Percentiles rank a stretch among this genome's conserved stretches.
phyloP scores from a whole-genome alignment of 1,140 invertebrate species.

The Scaptomyza pallida region DNA sequence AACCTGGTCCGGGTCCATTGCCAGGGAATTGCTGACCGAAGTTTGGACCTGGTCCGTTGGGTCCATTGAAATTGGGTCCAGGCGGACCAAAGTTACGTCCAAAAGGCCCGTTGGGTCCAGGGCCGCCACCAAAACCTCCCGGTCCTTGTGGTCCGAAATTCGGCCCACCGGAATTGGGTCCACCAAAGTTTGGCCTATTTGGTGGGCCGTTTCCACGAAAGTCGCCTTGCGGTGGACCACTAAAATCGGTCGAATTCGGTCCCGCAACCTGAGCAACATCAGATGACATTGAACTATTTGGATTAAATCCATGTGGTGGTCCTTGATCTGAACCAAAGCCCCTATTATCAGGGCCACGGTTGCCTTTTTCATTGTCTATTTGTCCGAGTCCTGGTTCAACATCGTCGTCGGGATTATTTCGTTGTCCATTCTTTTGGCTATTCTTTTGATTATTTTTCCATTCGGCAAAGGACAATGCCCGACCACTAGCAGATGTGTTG shows the following conservation, averaged over 20 bases:
- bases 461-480: slow-evolving; percentile 61
- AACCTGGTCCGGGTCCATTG: slow-evolving; percentile 25
- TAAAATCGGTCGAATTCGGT: slow-evolving; percentile 36
- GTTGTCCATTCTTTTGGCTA: slow-evolving; percentile 7
- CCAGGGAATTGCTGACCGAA: slow-evolving; percentile 56
- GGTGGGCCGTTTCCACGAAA: slow-evolving; percentile 21
- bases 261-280: slow-evolving; percentile 25
- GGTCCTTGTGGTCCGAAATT: slow-evolving; percentile 42
- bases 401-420: not conserved
- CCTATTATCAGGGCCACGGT: slow-evolving; percentile 9
- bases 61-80: slow-evolving; percentile 32
- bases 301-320: slow-evolving; percentile 17
- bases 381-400: not conserved
- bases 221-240: slow-evolving; percentile 7
- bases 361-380: not conserved
- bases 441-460: slow-evolving; percentile 71
- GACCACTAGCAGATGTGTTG: slow-evolving; percentile 17
- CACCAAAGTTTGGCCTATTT: slow-evolving; percentile 29
- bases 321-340: slow-evolving; percentile 9
- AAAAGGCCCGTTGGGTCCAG: slow-evolving; percentile 36
- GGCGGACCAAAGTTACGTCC: slow-evolving; percentile 51
- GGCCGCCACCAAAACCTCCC: slow-evolving; percentile 19
- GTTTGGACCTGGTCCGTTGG: slow-evolving; percentile 39
- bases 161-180: slow-evolving; percentile 37
- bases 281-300: slow-evolving; percentile 26